Evolutionary conservation across 2,113 vertebrate species (phyloP).

Genomic region (Nyctereutes procyonoides): DNA sequence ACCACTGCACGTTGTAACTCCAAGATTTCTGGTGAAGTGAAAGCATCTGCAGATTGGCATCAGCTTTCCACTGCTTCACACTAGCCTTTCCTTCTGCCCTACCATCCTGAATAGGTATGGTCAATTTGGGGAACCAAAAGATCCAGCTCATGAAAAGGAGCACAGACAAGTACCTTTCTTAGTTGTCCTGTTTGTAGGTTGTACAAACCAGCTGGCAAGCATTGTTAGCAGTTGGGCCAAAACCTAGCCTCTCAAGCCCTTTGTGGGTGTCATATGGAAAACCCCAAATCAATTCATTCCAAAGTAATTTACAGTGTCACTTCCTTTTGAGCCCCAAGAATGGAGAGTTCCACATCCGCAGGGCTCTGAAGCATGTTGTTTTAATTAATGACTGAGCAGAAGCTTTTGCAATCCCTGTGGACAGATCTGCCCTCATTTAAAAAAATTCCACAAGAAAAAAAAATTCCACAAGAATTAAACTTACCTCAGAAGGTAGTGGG

Average conservation of each 20-base stretch:
- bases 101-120: neutral
- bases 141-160: neutral
- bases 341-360: neutral
- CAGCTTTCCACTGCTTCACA: neutral
- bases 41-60: neutral
- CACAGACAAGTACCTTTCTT: neutral
- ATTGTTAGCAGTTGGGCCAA: neutral
- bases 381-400: slow-evolving; percentile 41
- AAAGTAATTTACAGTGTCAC: neutral
- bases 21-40: neutral
- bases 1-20: neutral
- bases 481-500: neutral
- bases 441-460: neutral
- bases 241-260: neutral
- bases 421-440: neutral
- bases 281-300: neutral
- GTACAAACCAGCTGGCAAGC: neutral
- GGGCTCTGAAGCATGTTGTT: neutral
- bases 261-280: neutral
- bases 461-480: neutral
- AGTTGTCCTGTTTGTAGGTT: neutral
- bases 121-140: neutral
- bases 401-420: neutral
- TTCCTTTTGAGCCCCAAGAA: neutral
- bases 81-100: neutral